Base-by-base conservation (phyloP, 2,888 invertebrate species). In the Tricholauxania praeusta region DNA sequence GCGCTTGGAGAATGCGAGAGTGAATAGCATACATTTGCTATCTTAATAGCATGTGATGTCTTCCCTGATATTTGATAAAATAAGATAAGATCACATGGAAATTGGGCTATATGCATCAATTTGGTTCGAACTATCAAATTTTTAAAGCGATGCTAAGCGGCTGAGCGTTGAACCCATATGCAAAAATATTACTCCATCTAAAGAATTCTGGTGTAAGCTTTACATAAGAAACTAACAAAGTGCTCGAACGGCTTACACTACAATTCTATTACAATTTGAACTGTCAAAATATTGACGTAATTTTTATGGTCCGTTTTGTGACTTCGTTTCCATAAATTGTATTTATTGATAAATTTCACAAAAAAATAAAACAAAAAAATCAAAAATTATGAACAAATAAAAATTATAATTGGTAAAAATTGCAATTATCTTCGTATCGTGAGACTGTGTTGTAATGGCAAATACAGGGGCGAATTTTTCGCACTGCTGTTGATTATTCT, bases 251-350 rank as follows among this genome's bases (percentile, higher is more conserved):
- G 65, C 71, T 12, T 60, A 51, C 49, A 47, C 48, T 47, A 12
- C n/a, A 6, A 7, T 12, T 62, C 60, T 63, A 63, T 72, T 72
- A 70, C 52, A 71, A 72, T 73, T 71, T 1, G 4, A 62, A 63
- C 72, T 79, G 79, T 78, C 79, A 79, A 77, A 79, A 78, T 76
- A 79, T 79, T 79, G 79, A 78, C 78, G 77, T 79, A 78, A 79
- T 76, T 77, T 78, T 75, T 79, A 59, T 66, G 65, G 52, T 74
- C 71, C 71, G 70, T 72, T 62, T 75, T 66, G 71, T 57, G 71
- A 72, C 66, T 75, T 72, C 39, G 59, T 70, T 67, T 74, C 72
- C 53, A 63, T 70, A 70, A 70, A 72, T 74, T 57, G 39, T 74
- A 74, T 74, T 72, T 72, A 66, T 71, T 75, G 64, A 63, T 71